Evolutionary conservation across 2,797 vertebrate species (phyloP).

Genomic region (Euphonia xanthogaster): DNA sequence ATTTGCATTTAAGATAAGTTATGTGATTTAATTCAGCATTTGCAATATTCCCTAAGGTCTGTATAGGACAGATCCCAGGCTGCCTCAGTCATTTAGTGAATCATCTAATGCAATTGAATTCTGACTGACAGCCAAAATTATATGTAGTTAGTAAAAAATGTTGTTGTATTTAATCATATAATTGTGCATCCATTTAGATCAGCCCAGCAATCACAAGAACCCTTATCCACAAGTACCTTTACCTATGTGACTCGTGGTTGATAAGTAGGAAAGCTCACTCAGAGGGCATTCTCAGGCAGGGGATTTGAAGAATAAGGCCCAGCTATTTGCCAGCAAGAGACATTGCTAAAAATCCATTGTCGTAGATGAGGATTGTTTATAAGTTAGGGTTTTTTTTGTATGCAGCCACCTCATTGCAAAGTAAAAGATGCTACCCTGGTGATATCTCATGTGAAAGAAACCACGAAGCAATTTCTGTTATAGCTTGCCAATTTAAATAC

Average conservation of each 20-base stretch:
- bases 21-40: not conserved
- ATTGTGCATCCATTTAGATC: slow-evolving; percentile 56
- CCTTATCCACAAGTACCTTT: slow-evolving; percentile 37
- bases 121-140: slow-evolving; percentile 54
- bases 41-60: slow-evolving; percentile 15
- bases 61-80: not conserved
- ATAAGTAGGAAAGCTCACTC: not conserved
- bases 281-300: not conserved
- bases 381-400: not conserved
- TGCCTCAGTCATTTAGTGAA: slow-evolving; percentile 25
- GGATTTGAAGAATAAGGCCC: not conserved
- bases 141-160: slow-evolving; percentile 47
- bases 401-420: not conserved
- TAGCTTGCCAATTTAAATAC: not conserved
- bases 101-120: slow-evolving; percentile 48
- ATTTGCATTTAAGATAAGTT: not conserved
- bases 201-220: slow-evolving; percentile 43
- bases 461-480: not conserved
- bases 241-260: not conserved
- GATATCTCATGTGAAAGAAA: not conserved
- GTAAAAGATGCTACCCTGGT: not conserved
- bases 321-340: not conserved
- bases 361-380: not conserved
- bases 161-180: slow-evolving; percentile 55
- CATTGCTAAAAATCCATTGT: not conserved